These are phyloP conservation scores for Chelon auratus DNA, from an alignment of 2,797 vertebrate genomes.

Conservation along the genomic window DNA sequence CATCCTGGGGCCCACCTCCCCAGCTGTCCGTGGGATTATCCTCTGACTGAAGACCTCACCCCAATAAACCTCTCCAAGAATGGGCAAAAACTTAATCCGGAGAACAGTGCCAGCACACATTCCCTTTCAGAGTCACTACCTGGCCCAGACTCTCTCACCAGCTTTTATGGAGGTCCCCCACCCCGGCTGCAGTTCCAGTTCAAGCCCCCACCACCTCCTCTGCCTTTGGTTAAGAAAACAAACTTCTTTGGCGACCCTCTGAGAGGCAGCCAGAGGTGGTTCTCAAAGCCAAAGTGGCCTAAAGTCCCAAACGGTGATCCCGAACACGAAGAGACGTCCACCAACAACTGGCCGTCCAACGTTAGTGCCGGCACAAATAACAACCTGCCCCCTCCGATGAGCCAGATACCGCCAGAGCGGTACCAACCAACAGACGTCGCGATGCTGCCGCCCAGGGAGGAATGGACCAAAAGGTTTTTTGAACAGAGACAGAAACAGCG, in stretches of 20 bases:
- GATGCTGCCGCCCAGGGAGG: slow-evolving; percentile 85
- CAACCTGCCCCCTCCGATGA: slow-evolving; percentile 89
- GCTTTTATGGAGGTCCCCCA: slow-evolving; percentile 84
- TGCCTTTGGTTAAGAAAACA: slow-evolving; percentile 78
- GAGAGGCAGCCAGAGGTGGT: slow-evolving; percentile 87
- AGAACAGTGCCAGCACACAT: slow-evolving; percentile 59
- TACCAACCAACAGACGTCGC: slow-evolving; percentile 86
- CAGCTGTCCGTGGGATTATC: slow-evolving; percentile 87
- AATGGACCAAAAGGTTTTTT: slow-evolving; percentile 90
- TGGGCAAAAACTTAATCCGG: slow-evolving; percentile 73
- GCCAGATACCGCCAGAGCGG: slow-evolving; percentile 89
- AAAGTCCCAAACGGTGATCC: slow-evolving; percentile 84
- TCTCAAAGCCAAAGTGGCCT: slow-evolving; percentile 91
- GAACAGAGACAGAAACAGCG: slow-evolving; percentile 80
- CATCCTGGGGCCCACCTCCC: slow-evolving; percentile 83
- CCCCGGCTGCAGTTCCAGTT: slow-evolving; percentile 85
- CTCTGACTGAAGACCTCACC: slow-evolving; percentile 61
- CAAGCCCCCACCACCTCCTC: slow-evolving; percentile 82
- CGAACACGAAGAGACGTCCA: slow-evolving; percentile 85
- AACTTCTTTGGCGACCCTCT: slow-evolving; percentile 70
- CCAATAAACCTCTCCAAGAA: slow-evolving; percentile 79
- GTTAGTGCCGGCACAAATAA: slow-evolving; percentile 77
- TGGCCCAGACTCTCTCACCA: slow-evolving; percentile 84
- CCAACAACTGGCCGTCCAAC: slow-evolving; percentile 80
- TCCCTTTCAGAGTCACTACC: slow-evolving; percentile 84